Evolutionary conservation across 1,140 invertebrate genomes (phyloP).

Genomic region (Stegodyphus mimosarum): DNA sequence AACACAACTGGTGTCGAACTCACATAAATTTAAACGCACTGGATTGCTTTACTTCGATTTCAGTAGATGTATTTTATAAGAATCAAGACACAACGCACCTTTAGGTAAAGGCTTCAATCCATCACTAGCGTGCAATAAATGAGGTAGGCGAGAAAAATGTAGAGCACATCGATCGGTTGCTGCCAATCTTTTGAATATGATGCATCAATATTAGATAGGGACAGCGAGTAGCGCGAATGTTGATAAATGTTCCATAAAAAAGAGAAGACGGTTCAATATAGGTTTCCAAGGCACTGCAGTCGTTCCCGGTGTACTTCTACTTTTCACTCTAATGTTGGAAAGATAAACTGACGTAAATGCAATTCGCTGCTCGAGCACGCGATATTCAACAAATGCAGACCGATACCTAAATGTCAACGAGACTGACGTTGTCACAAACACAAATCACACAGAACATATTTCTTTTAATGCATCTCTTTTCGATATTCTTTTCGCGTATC

Average conservation of each 20-base stretch:
- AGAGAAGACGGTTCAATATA: background rate
- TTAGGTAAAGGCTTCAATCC: background rate
- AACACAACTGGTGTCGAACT: background rate
- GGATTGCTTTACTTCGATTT: background rate
- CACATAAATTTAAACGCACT: background rate
- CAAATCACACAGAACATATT: too few species aligned
- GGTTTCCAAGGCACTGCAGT: background rate
- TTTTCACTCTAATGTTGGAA: too few species aligned
- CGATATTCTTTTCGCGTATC: too few species aligned
- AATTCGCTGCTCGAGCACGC: too few species aligned
- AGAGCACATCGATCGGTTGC: constrained; percentile 7
- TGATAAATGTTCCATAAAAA: background rate
- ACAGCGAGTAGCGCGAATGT: constrained; percentile 9
- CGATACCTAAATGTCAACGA: too few species aligned
- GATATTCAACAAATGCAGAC: too few species aligned
- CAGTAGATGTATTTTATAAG: background rate
- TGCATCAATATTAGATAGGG: constrained; percentile 46
- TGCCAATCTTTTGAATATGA: background rate
- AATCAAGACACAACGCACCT: background rate
- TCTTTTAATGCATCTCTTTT: too few species aligned
- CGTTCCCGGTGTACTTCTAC: background rate
- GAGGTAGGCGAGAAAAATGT: constrained; percentile 9
- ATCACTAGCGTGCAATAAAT: too few species aligned
- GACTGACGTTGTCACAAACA: too few species aligned
- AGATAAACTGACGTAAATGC: too few species aligned